phyloP scores from a whole-genome alignment of 2,113 vertebrate genomes.

The Lepus americanus region DNA sequence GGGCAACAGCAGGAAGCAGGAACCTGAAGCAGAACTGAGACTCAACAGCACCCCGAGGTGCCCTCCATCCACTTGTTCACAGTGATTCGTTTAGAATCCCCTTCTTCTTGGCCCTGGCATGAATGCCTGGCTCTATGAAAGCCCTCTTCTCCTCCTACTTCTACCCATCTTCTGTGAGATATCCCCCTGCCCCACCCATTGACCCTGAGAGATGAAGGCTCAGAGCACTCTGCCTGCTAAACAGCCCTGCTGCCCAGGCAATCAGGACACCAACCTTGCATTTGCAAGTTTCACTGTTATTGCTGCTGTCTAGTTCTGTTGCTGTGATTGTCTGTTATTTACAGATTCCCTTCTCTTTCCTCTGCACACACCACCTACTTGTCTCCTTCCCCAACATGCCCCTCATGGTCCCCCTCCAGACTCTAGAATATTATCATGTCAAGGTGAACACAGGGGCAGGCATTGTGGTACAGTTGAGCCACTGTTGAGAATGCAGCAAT shows the following conservation, averaged over 20 bases:
- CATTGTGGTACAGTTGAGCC: too few species aligned
- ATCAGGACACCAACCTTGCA: not conserved
- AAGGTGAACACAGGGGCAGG: not conserved
- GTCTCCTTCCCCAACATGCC: fast-evolving
- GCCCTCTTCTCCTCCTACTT: not conserved
- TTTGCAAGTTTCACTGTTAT: not conserved
- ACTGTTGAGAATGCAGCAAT: too few species aligned
- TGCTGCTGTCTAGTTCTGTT: not conserved
- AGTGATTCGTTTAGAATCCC: not conserved
- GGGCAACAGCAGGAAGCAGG: too few species aligned
- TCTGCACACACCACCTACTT: not conserved
- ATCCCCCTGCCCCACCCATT: fast-evolving
- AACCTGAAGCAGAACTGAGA: too few species aligned
- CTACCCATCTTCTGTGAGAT: not conserved
- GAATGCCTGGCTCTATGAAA: too few species aligned
- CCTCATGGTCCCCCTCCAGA: not conserved
- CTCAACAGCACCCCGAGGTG: too few species aligned
- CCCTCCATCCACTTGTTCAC: too few species aligned
- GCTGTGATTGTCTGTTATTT: not conserved
- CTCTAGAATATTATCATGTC: not conserved
- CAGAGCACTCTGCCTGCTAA: not conserved
- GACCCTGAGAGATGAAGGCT: not conserved
- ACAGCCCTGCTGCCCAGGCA: not conserved
- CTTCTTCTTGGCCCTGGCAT: not conserved
- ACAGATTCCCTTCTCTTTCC: not conserved